Evolutionary conservation across 2,113 vertebrate genomes (phyloP).

Genomic region (Gambusia affinis): DNA sequence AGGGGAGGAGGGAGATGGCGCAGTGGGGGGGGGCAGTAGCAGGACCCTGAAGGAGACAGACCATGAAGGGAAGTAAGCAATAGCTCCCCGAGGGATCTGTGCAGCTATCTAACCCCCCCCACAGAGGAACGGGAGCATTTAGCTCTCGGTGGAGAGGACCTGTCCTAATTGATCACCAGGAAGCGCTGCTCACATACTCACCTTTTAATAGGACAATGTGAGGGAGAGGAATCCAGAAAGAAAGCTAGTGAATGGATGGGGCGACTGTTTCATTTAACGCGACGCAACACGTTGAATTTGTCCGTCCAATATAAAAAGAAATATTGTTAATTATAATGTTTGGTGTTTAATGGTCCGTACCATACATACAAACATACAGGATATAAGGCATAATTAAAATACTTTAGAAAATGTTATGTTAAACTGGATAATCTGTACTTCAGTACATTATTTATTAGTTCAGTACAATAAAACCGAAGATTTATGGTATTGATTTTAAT

Average conservation of each 20-base stretch:
- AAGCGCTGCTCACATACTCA: slow-evolving; percentile 28
- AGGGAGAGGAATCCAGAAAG: slow-evolving; percentile 9
- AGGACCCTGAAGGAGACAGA: slow-evolving; percentile 45
- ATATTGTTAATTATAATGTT: neutral
- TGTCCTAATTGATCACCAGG: slow-evolving; percentile 58
- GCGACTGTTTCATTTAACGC: slow-evolving; percentile 8
- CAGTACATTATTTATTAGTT: neutral
- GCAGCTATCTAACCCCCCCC: slow-evolving; percentile 28
- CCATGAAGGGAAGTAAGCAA: slow-evolving; percentile 62
- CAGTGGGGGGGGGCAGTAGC: slow-evolving; percentile 3
- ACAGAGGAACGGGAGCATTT: slow-evolving; percentile 29
- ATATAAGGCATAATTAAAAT: neutral
- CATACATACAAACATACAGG: neutral
- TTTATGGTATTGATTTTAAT: neutral
- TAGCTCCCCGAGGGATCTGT: slow-evolving; percentile 54
- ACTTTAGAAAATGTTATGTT: neutral
- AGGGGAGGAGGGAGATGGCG: neutral
- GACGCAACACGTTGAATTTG: neutral
- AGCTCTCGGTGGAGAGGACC: slow-evolving; percentile 43
- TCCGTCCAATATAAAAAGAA: too few species aligned
- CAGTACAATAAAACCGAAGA: neutral
- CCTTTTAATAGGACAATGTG: slow-evolving; percentile 6
- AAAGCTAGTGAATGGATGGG: slow-evolving; percentile 19
- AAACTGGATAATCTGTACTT: neutral
- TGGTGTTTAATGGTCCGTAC: neutral